Evolutionary conservation across 2,113 vertebrate species (phyloP).

Genomic region (Prinia subflava): DNA sequence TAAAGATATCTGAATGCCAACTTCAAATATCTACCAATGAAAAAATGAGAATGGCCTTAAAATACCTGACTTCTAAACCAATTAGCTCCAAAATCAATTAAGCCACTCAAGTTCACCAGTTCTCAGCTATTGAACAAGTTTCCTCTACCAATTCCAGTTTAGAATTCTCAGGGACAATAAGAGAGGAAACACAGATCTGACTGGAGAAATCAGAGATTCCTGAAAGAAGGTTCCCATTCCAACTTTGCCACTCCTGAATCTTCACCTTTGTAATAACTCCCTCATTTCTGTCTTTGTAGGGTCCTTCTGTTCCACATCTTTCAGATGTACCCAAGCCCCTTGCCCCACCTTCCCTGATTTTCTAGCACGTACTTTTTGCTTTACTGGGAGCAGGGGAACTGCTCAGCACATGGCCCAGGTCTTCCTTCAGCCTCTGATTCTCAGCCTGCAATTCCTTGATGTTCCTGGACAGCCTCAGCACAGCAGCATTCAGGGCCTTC

Average conservation of each 20-base stretch:
- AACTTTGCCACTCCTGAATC: not conserved
- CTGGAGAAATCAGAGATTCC: not conserved
- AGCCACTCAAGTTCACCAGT: not conserved
- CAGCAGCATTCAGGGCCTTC: conserved; percentile 76
- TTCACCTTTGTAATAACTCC: not conserved
- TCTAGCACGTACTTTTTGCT: conserved; percentile 71
- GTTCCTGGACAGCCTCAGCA: conserved; percentile 81
- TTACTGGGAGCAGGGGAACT: conserved; percentile 60
- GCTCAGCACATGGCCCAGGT: conserved; percentile 75
- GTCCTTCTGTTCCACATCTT: not conserved
- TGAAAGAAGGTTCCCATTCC: not conserved
- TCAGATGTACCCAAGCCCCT: not conserved
- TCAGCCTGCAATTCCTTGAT: conserved; percentile 85
- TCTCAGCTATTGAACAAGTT: not conserved
- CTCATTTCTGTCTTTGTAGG: not conserved
- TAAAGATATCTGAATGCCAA: not conserved
- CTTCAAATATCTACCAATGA: not conserved
- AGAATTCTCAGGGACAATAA: not conserved
- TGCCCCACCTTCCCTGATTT: fast-evolving
- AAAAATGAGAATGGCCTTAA: not conserved
- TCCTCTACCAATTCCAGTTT: not conserved
- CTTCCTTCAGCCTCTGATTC: conserved; percentile 80
- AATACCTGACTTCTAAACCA: not conserved
- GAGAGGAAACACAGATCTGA: not conserved
- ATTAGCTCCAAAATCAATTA: not conserved